phyloP scores from a whole-genome alignment of 2,113 vertebrate genomes.

The Lophura nycthemera region DNA sequence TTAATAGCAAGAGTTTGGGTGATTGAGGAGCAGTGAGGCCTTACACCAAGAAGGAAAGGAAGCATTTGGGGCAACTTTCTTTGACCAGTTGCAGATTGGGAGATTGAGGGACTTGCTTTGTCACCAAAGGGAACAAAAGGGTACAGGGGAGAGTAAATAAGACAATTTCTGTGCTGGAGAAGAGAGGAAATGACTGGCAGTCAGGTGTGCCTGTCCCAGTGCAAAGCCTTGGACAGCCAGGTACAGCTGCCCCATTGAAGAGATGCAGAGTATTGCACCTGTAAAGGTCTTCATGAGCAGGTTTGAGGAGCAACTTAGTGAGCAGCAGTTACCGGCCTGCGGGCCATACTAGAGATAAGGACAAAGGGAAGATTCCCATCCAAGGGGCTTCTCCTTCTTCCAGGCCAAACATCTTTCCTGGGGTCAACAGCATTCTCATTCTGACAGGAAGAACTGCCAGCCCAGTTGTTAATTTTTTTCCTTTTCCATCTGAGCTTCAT shows the following conservation, averaged over 20 bases:
- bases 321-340: not conserved
- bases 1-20: too few relatives aligned
- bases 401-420: not conserved
- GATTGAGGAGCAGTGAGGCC: not conserved
- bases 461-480: not conserved
- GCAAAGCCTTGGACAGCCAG: not conserved
- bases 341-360: not conserved
- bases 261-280: not conserved
- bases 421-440: not conserved
- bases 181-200: not conserved
- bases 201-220: not conserved
- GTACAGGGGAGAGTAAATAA: not conserved
- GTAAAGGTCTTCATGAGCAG: rapidly evolving
- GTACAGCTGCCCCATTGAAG: rapidly evolving
- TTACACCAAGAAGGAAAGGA: not conserved
- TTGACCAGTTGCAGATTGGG: not conserved
- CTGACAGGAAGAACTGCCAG: not conserved
- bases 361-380: not conserved
- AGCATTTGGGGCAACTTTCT: not conserved
- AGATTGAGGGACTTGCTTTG: not conserved
- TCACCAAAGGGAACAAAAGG: not conserved
- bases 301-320: not conserved
- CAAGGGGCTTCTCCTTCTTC: not conserved
- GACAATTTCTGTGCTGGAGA: not conserved
- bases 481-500: not conserved